These are phyloP conservation scores for Agrotis puta DNA, from an alignment of 2,888 invertebrate species.

Conservation along the genomic window DNA sequence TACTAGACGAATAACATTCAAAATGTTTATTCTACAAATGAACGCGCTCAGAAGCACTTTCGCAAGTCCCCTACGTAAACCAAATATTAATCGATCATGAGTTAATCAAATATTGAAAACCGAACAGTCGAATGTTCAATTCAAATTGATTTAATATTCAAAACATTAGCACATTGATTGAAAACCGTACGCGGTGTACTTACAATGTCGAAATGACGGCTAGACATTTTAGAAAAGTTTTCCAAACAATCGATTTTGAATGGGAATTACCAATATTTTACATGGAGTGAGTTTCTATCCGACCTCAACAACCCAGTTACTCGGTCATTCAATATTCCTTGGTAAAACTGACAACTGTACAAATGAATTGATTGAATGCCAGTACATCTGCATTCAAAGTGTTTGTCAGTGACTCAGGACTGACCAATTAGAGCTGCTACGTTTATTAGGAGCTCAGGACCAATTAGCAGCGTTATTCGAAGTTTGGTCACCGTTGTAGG, in stretches of 20 bases:
- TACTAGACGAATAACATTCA: neutral
- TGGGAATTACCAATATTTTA: neutral
- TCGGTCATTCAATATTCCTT: neutral
- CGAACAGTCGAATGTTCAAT: slow-evolving; percentile 36
- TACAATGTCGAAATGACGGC: neutral
- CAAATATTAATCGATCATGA: slow-evolving; percentile 31
- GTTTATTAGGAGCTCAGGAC: slow-evolving; percentile 26
- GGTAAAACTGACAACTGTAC: neutral
- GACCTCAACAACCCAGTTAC: neutral
- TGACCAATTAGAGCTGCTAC: slow-evolving; percentile 33
- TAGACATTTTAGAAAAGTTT: neutral
- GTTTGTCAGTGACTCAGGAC: slow-evolving; percentile 21
- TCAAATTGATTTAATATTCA: slow-evolving; percentile 37
- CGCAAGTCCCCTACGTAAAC: slow-evolving; percentile 7
- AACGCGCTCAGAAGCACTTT: neutral
- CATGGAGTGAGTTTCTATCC: neutral
- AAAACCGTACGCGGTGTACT: slow-evolving; percentile 7
- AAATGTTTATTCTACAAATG: slow-evolving; percentile 32
- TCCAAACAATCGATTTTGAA: neutral
- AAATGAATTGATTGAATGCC: slow-evolving; percentile 13
- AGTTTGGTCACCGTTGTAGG: slow-evolving; percentile 18
- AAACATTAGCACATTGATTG: slow-evolving; percentile 44
- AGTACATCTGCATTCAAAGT: slow-evolving; percentile 15
- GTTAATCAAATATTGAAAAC: slow-evolving; percentile 10
- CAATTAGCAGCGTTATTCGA: slow-evolving; percentile 37